Base-by-base conservation (phyloP, 1,140 invertebrate genomes). In the Drosophila takahashii region DNA sequence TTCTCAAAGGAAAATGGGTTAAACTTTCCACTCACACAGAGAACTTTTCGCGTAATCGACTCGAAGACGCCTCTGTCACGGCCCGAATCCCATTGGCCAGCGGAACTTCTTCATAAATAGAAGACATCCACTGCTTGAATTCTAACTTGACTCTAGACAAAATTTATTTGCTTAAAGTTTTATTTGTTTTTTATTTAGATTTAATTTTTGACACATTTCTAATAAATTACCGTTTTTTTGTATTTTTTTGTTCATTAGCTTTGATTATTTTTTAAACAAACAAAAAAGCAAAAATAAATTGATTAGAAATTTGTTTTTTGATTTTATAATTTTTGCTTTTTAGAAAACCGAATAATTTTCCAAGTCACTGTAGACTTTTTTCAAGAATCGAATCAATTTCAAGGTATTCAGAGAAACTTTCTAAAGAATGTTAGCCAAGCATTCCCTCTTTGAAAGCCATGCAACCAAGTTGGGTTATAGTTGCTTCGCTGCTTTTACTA, bases 1-100 rank as follows among this genome's bases (percentile, higher is more conserved):
- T 48, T 22, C 66, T 62, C 42, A 48, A 72, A 64, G 42, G 62
- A 72, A 77, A 77, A 85, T 51, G 77, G 72, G 71, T 85, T 83
- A 83, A 79, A 62, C 66, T 75, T 76, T 58, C 54, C 56, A 69
- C 52, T 60, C 72, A 37, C 51, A 53, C 70, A 51, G 18, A 42
- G 22, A 73, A 70, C 32, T 69, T 32, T 27, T 13, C 42, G 42
- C 34, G 65, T 71, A 71, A 70, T 70, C 58, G 79, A 77, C 78
- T 75, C 39, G 51, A 45, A 47, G 79, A 53, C 79, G 79, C 79
- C 69, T 36, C 51, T 50, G 64, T 53, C 44, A 65, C 47, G 70
- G 67, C 57, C 64, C 37, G 37, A 56, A 48, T 54, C 37, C 32
- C 27, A 56, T 58, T 57, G 64, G 52, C 65, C 67, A 74, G 45